Base-by-base conservation (phyloP, 2,113 vertebrate genomes). In the Megaceryle torquata region DNA sequence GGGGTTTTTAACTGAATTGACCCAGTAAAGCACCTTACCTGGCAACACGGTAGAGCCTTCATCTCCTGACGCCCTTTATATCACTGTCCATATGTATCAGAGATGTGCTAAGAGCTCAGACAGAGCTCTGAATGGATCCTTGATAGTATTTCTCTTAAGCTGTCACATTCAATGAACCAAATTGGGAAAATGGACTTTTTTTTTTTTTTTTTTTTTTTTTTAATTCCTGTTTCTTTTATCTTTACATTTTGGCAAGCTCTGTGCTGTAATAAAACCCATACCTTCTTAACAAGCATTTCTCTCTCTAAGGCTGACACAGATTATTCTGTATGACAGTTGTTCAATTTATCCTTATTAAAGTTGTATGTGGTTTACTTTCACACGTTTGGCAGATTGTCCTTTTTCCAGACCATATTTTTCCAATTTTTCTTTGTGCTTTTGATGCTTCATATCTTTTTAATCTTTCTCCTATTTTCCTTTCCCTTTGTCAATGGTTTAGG, bases 321-420 rank as follows among this genome's bases (percentile, higher is more conserved):
- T 67, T 78, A 64, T n/a, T 35, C 43, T 72, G 22, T 57, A 25
- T 48, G 54, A 46, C 63, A 70, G 70, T 60, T 68, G 25, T 59
- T 93, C 37, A 61, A 19, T 4, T 82, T 78, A 82, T 26, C 70
- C 65, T 46, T 89, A 78, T 74, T 89, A 74, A 80, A 60, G 85
- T 89, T 89, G 15, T 82, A 75, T 43, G 69, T 83, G 85, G 57
- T 71, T 90, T 37, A 57, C 15, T 64, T 89, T 60, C 59, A 86
- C 80, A 72, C 64, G 43, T 80, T 89, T 85, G 87, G 84, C 78
- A 94, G 78, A 89, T 54, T 39, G 10, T 91, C 50, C 46, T 67
- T 95, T 90, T 93, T 91, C 91, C 87, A 96, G 63, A 87, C 35
- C 76, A 57, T 57, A 67, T 82, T 95, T 93, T 88, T 92, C 65